These are phyloP conservation scores for Monopis laevigella DNA, from an alignment of 2,888 invertebrate genomes.

Conservation along the genomic window DNA sequence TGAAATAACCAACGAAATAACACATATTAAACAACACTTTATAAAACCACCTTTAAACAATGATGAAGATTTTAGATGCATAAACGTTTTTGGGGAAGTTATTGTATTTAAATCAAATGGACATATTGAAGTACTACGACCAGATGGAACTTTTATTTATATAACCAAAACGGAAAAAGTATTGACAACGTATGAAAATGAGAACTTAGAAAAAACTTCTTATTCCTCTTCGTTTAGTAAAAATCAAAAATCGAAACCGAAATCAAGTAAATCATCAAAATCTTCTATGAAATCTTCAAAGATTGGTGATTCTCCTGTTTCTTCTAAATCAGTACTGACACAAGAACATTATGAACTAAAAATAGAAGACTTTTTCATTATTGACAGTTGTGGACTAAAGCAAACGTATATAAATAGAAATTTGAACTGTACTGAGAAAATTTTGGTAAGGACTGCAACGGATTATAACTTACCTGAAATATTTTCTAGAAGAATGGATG, in stretches of 20 bases:
- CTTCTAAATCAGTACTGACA: neutral
- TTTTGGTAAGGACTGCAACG: constrained; percentile 47
- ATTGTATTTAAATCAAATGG: constrained; percentile 40
- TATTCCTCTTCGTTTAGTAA: constrained; percentile 20
- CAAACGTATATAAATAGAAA: constrained; percentile 36
- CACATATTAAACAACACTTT: constrained; percentile 49
- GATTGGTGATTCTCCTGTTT: constrained; percentile 13
- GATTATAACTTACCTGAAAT: constrained; percentile 49
- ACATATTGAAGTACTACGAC: constrained; percentile 36
- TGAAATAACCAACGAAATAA: constrained; percentile 34
- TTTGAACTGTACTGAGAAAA: constrained; percentile 32
- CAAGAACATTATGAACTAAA: constrained; percentile 38
- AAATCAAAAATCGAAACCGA: constrained; percentile 27
- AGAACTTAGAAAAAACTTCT: neutral
- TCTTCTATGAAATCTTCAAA: too few relatives aligned
- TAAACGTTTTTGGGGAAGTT: constrained; percentile 50
- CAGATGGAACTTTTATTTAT: constrained; percentile 41
- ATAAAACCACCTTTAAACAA: constrained; percentile 22
- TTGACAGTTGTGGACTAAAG: constrained; percentile 37
- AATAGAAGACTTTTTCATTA: constrained; percentile 45
- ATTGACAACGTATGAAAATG: neutral
- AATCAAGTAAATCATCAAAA: constrained; percentile 31
- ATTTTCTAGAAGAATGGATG: constrained; percentile 52
- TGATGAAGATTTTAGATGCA: constrained; percentile 46
- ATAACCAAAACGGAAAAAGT: constrained; percentile 36